phyloP scores from a whole-genome alignment of 2,797 vertebrate species.

The Fundulus diaphanus region DNA sequence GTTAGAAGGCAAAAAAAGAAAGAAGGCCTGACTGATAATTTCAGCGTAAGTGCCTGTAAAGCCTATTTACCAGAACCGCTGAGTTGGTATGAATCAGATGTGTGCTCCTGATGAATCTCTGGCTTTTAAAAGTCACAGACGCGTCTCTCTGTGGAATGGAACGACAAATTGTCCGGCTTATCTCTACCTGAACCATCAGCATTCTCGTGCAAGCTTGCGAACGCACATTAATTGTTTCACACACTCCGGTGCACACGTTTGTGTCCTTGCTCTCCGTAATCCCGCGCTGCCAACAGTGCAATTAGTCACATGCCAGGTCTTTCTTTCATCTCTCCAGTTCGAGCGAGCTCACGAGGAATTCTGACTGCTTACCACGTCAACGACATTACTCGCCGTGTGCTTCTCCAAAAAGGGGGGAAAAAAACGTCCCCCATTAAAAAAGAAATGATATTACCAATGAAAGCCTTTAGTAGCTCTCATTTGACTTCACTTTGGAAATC shows the following conservation, averaged over 20 bases:
- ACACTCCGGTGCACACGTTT: conserved; percentile 11
- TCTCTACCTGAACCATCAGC: conserved; percentile 21
- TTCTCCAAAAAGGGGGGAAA: conserved; percentile 29
- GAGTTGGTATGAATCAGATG: conserved; percentile 19
- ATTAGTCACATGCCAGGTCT: conserved; percentile 67
- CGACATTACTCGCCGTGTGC: conserved; percentile 16
- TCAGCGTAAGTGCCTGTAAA: background rate
- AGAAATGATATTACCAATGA: conserved; percentile 20
- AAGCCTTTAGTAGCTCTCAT: conserved; percentile 1
- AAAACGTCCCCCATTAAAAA: conserved; percentile 19
- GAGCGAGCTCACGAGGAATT: conserved; percentile 53
- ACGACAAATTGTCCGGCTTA: conserved; percentile 34
- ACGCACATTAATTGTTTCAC: conserved; percentile 41
- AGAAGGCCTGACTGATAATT: background rate
- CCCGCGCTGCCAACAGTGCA: conserved; percentile 66
- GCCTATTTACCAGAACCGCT: conserved; percentile 2
- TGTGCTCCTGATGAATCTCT: conserved; percentile 35
- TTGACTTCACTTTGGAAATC: conserved; percentile 18
- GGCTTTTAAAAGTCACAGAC: conserved; percentile 29
- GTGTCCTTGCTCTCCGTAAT: conserved; percentile 54
- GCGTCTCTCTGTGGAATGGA: conserved; percentile 29
- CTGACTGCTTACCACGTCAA: conserved; percentile 48
- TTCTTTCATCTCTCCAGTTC: conserved; percentile 67
- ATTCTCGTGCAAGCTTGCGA: conserved; percentile 18
- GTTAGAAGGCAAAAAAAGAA: background rate